These are phyloP conservation scores for Listronotus oregonensis DNA, from an alignment of 1,140 invertebrate species.

Conservation along the genomic window DNA sequence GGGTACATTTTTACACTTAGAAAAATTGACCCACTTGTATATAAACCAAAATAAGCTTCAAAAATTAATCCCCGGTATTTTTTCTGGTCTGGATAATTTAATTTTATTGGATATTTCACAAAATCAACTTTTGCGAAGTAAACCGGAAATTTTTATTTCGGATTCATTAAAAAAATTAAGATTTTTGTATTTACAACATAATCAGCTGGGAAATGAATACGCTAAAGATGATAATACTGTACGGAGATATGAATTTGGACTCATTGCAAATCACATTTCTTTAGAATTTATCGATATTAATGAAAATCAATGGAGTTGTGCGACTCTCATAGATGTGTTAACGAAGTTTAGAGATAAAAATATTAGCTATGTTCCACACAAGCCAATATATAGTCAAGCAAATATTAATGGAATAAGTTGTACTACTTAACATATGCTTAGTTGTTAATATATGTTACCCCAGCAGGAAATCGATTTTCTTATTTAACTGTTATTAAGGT, in stretches of 20 bases:
- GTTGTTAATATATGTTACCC: too few species aligned
- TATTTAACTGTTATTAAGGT: too few species aligned
- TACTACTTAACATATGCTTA: background rate
- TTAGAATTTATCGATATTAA: constrained; percentile 18
- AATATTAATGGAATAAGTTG: constrained; percentile 26
- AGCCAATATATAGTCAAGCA: background rate
- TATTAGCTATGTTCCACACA: constrained; percentile 11
- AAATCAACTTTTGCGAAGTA: constrained; percentile 11
- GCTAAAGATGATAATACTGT: background rate
- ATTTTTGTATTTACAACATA: constrained; percentile 16
- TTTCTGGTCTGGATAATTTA: constrained; percentile 10
- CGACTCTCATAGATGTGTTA: constrained; percentile 15
- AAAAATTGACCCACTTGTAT: constrained; percentile 21
- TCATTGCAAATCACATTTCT: constrained; percentile 7
- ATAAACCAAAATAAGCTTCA: constrained; percentile 20
- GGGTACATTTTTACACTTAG: constrained; percentile 5
- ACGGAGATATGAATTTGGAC: constrained; percentile 7
- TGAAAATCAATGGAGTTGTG: constrained; percentile 18
- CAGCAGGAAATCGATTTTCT: too few species aligned
- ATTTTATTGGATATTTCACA: constrained; percentile 16
- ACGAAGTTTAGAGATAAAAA: constrained; percentile 8
- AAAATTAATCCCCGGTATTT: constrained; percentile 12
- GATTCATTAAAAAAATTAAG: background rate
- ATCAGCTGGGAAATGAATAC: constrained; percentile 20
- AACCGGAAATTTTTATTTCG: constrained; percentile 15